Percentiles rank a stretch among this genome's conserved stretches.
Conservation (phyloP, 2,113 vertebrate species). For the Notothenia rossii region DNA sequence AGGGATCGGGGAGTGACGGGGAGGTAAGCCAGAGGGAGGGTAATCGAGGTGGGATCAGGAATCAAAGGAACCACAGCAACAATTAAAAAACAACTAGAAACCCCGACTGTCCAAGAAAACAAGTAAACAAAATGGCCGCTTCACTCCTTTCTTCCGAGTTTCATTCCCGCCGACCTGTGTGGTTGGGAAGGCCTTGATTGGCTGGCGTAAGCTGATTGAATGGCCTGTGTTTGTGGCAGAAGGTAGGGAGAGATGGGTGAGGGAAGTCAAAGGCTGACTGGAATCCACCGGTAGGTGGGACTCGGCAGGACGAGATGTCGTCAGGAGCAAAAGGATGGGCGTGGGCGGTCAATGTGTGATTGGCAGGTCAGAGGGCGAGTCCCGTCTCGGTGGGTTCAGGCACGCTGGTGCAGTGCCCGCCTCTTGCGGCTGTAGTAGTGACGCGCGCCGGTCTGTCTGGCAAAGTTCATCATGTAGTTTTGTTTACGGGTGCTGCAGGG, state of each 20-base stretch:
- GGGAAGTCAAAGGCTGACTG: constrained; percentile 71
- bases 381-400: constrained; percentile 83
- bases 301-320: constrained; percentile 60
- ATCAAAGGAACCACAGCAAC: constrained; percentile 73
- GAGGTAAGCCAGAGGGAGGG: constrained; percentile 37
- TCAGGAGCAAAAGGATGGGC: constrained; percentile 66
- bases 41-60: constrained; percentile 54
- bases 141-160: constrained; percentile 75
- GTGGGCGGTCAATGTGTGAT: constrained; percentile 69
- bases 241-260: constrained; percentile 43
- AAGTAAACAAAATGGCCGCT: constrained; percentile 76
- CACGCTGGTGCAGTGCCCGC: constrained; percentile 92
- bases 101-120: constrained; percentile 64
- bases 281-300: constrained; percentile 71
- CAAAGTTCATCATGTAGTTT: constrained; percentile 99
- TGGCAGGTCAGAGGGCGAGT: constrained; percentile 76
- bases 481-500: constrained; percentile 96
- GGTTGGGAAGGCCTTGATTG: constrained; percentile 67
- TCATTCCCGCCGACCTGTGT: constrained; percentile 63
- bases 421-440: constrained; percentile 99
- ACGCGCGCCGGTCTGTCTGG: constrained; percentile 95
- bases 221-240: constrained; percentile 63
- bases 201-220: constrained; percentile 69
- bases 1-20: constrained; percentile 17
- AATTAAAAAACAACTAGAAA: constrained; percentile 79